phyloP scores from a whole-genome alignment of 2,113 vertebrate species.

The Notarius lentiginosus region DNA sequence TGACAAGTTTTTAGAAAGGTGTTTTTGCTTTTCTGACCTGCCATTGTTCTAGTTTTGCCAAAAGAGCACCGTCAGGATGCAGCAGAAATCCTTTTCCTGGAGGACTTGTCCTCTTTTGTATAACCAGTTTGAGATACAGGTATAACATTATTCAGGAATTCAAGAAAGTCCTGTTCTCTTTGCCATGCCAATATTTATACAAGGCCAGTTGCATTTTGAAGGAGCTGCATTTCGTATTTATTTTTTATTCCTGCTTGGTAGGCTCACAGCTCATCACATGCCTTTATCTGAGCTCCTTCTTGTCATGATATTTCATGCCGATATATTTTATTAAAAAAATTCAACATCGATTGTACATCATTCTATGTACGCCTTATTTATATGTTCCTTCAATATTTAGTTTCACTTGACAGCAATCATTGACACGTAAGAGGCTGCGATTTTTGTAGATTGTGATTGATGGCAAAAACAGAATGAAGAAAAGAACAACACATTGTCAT shows the following conservation, averaged over 20 bases:
- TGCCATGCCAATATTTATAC: neutral
- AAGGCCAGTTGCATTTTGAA: neutral
- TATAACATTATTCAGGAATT: neutral
- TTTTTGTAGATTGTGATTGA: neutral
- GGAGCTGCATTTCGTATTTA: neutral
- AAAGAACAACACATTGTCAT: neutral
- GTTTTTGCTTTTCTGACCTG: neutral
- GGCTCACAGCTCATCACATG: constrained; percentile 1
- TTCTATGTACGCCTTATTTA: neutral
- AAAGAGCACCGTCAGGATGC: neutral
- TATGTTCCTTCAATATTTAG: neutral
- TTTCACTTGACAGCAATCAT: neutral
- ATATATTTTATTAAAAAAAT: neutral
- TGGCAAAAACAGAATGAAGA: neutral
- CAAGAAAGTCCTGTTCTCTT: neutral
- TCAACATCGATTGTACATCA: neutral
- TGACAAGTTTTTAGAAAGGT: neutral
- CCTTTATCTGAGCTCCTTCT: neutral
- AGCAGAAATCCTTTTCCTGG: neutral
- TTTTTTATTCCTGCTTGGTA: neutral
- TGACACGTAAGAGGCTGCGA: neutral
- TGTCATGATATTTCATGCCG: neutral
- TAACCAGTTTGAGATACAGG: neutral
- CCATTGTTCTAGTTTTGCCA: constrained; percentile 8
- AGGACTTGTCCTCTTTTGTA: constrained; percentile 1